Base-by-base conservation (phyloP, 1,140 invertebrate genomes). In the Batillaria attramentaria region DNA sequence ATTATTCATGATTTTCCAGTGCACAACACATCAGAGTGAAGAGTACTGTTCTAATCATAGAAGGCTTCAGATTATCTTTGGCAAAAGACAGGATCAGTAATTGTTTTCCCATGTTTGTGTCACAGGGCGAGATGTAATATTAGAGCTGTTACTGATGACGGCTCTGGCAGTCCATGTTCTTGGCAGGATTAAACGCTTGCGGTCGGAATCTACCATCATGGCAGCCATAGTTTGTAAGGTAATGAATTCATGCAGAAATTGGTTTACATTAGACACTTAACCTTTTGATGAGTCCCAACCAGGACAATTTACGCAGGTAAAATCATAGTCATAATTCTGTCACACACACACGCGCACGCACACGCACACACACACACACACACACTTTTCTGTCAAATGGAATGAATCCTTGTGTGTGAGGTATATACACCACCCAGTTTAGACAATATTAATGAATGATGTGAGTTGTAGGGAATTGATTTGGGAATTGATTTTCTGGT, bases 131-230 rank as follows among this genome's bases (percentile, higher is more conserved):
- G 13, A 39, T 70, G 39, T 41, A 16, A 13, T 6, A 70, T 41
- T 35, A 42, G 20, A 41, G 39, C 24, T 16, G 24, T n/a, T 28
- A n/a, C 8, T 31, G 18, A 46, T 16, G 54, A 20, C 2, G 28
- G 39, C 46, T 13, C 54, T 73, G 72, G 72, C 72, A 39, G 72
- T 37, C 1, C 43, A 42, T 1, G 28, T 73, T 4, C 54, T 35
- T 73, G 54, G 39, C 6, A 57, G 72, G 28, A 35, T 50, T 18
- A 43, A 73, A 18, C 72, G 72, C 0, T 50, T 50, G 39, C 46
- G 72, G 18, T 73, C 72, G 0, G 72, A 73, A 60, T 24, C 72
- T 24, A 57, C 46, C 16, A 8, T 73, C 5, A 73, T 50, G 54
- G 31, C 33, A 24, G 18, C 46, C 24, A 10, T 8, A 35, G 6